phyloP scores from a whole-genome alignment of 2,888 invertebrate species.

The Lottia scabra region DNA sequence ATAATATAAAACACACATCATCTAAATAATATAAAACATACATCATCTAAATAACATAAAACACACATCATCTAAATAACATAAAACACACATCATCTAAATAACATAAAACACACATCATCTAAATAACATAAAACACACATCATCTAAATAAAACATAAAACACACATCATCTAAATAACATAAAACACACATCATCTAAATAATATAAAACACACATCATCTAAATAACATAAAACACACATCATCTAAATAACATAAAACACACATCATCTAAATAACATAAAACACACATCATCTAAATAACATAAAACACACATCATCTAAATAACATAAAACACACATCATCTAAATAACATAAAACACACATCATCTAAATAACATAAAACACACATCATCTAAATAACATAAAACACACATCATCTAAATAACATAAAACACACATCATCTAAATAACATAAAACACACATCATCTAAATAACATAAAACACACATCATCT shows the following conservation, averaged over 20 bases:
- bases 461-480: slow-evolving; percentile 34
- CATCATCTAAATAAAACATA: slow-evolving; percentile 33
- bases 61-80: slow-evolving; percentile 33
- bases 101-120: slow-evolving; percentile 31
- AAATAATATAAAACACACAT: slow-evolving; percentile 29
- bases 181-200: slow-evolving; percentile 30
- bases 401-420: slow-evolving; percentile 30
- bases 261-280: slow-evolving; percentile 34
- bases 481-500: slow-evolving; percentile 30
- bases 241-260: slow-evolving; percentile 33
- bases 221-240: slow-evolving; percentile 32
- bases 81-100: slow-evolving; percentile 30
- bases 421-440: slow-evolving; percentile 32
- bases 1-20: slow-evolving; percentile 30
- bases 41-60: slow-evolving; percentile 34
- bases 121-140: slow-evolving; percentile 31
- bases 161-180: slow-evolving; percentile 34
- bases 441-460: slow-evolving; percentile 33
- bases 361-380: slow-evolving; percentile 34
- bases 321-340: slow-evolving; percentile 32
- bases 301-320: slow-evolving; percentile 30
- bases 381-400: slow-evolving; percentile 30
- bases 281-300: slow-evolving; percentile 30
- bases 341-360: slow-evolving; percentile 33
- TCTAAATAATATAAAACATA: slow-evolving; percentile 30